Evolutionary conservation across 2,797 vertebrate genomes (phyloP).

Genomic region (Spinus olivaceus): DNA sequence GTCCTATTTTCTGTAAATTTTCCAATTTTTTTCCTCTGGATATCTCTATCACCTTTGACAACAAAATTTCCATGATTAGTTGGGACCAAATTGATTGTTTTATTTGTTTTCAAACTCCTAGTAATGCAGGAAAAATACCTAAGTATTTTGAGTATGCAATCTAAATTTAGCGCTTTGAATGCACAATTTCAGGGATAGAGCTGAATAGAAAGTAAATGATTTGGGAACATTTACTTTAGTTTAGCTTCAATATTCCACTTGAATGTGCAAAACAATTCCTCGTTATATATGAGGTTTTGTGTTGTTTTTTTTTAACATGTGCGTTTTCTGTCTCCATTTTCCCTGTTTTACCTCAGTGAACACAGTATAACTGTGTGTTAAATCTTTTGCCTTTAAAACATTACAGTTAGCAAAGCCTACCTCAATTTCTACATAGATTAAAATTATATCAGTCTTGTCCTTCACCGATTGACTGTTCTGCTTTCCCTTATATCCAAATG

Average conservation of each 20-base stretch:
- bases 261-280: accelerated
- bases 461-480: neutral
- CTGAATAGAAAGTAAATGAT: neutral
- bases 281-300: neutral
- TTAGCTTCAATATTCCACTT: neutral
- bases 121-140: neutral
- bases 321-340: neutral
- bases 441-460: neutral
- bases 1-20: neutral
- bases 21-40: neutral
- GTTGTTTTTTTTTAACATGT: neutral
- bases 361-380: accelerated
- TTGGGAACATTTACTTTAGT: neutral
- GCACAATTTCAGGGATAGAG: neutral
- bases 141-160: neutral
- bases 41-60: neutral
- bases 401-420: neutral
- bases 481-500: neutral
- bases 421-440: neutral
- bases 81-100: neutral
- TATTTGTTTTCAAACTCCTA: neutral
- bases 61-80: neutral
- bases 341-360: neutral
- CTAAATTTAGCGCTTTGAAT: neutral
- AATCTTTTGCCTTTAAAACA: neutral